Percentiles rank a stretch among this genome's conserved stretches.
Evolutionary conservation across 2,113 vertebrate genomes (phyloP).

Genomic region (Sylvilagus bachmani): DNA sequence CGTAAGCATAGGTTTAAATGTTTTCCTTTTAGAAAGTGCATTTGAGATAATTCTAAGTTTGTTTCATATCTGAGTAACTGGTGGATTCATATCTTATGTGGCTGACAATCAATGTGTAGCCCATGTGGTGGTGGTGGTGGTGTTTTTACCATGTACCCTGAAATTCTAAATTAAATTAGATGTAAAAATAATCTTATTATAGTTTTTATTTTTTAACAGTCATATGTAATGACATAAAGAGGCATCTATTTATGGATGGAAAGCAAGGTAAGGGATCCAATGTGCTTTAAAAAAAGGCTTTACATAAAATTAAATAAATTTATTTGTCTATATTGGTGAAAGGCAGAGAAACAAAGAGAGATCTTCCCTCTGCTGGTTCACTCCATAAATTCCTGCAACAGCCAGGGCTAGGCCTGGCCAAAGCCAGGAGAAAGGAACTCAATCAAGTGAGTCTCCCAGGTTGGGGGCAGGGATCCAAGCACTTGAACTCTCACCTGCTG

Average conservation of each 20-base stretch:
- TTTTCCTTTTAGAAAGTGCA: neutral
- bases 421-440: no score
- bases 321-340: no score
- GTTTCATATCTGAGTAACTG: neutral
- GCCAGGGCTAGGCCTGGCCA: no score
- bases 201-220: neutral
- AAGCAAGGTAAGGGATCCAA: neutral
- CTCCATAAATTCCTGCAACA: no score
- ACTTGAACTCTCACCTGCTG: no score
- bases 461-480: no score
- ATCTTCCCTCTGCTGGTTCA: no score
- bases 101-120: neutral
- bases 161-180: conserved; percentile 26
- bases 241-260: conserved; percentile 1
- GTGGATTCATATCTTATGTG: neutral
- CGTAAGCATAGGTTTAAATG: neutral
- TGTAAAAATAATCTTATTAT: neutral
- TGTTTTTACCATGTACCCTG: neutral
- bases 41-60: neutral
- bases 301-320: no score
- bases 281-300: neutral
- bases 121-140: neutral
- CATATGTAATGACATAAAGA: neutral
- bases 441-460: no score
- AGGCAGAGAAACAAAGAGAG: no score